Percentiles rank a stretch among this genome's conserved stretches.
phyloP scores from a whole-genome alignment of 2,888 invertebrate species.

The Pandemis corylana region DNA sequence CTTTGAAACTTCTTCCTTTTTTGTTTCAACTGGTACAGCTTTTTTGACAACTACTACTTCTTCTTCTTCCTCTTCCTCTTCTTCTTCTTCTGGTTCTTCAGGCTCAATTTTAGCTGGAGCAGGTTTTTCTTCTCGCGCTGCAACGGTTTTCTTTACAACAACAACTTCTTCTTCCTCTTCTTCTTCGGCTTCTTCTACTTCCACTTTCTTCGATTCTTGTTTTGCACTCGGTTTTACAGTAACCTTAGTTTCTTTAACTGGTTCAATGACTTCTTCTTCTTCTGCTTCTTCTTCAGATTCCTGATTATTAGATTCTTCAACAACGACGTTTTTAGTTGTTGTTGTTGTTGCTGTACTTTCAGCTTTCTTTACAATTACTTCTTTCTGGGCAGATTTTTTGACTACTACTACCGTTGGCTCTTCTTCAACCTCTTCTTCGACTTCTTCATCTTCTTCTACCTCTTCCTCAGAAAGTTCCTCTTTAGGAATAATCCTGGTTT shows the following conservation, averaged over 20 bases:
- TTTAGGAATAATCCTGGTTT: conserved; percentile 74
- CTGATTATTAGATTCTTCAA: conserved; percentile 54
- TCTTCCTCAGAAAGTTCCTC: conserved; percentile 57
- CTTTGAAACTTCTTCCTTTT: conserved; percentile 44
- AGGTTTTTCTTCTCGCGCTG: conserved; percentile 40
- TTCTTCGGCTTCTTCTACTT: conserved; percentile 43
- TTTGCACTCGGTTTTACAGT: conserved; percentile 50
- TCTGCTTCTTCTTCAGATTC: conserved; percentile 49
- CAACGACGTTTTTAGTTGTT: conserved; percentile 68
- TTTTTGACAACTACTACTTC: conserved; percentile 44
- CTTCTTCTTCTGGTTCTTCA: conserved; percentile 46
- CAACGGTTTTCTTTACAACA: conserved; percentile 38
- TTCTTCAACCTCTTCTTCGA: conserved; percentile 60
- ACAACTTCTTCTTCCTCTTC: conserved; percentile 42
- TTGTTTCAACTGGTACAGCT: conserved; percentile 43
- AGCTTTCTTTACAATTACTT: conserved; percentile 63
- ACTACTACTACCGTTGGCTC: conserved; percentile 47
- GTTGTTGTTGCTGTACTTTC: conserved; percentile 68
- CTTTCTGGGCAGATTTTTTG: conserved; percentile 55
- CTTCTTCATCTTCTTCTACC: conserved; percentile 57
- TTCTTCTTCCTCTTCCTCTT: conserved; percentile 45
- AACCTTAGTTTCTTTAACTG: conserved; percentile 55
- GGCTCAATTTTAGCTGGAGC: conserved; percentile 43
- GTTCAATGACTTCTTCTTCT: conserved; percentile 55
- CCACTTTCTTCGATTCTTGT: conserved; percentile 43